Evolutionary conservation across 2,888 invertebrate genomes (phyloP).

Genomic region (Drosophila neotestacea): DNA sequence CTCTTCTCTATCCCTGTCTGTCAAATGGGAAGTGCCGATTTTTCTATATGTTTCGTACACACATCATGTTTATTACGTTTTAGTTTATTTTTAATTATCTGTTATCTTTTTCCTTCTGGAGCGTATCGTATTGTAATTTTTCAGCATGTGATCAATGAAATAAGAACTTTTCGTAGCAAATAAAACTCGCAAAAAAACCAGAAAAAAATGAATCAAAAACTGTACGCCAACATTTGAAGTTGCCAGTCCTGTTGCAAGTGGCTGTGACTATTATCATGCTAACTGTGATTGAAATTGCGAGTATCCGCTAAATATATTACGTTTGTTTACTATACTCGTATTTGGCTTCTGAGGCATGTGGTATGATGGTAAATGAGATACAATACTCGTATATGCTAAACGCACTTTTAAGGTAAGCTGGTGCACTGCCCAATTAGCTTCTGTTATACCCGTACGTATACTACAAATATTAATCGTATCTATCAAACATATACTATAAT

Average conservation of each 20-base stretch:
- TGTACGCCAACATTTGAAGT: constrained; percentile 54
- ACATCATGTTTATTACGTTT: constrained; percentile 32
- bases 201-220: constrained; percentile 18
- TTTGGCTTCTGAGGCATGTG: constrained; percentile 77
- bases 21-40: constrained; percentile 60
- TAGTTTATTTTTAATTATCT: constrained; percentile 30
- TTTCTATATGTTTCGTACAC: constrained; percentile 42
- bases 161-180: constrained; percentile 69
- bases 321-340: constrained; percentile 62
- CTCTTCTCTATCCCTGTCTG: constrained; percentile 14
- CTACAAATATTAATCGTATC: constrained; percentile 14
- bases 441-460: constrained; percentile 47
- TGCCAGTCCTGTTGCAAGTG: constrained; percentile 67
- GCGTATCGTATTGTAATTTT: constrained; percentile 69
- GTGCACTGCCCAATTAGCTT: constrained; percentile 70
- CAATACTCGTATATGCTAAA: constrained; percentile 57
- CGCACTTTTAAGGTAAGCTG: constrained; percentile 77
- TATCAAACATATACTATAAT: constrained; percentile 17
- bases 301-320: constrained; percentile 56
- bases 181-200: constrained; percentile 33
- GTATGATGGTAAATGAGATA: constrained; percentile 72
- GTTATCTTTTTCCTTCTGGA: constrained; percentile 50
- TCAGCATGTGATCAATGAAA: constrained; percentile 77
- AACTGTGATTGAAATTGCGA: constrained; percentile 59
- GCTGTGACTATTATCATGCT: constrained; percentile 68